These are phyloP conservation scores for Epizoanthus illoricatus DNA, from an alignment of 92 coral and sea anemone species.

Conservation along the genomic window DNA sequence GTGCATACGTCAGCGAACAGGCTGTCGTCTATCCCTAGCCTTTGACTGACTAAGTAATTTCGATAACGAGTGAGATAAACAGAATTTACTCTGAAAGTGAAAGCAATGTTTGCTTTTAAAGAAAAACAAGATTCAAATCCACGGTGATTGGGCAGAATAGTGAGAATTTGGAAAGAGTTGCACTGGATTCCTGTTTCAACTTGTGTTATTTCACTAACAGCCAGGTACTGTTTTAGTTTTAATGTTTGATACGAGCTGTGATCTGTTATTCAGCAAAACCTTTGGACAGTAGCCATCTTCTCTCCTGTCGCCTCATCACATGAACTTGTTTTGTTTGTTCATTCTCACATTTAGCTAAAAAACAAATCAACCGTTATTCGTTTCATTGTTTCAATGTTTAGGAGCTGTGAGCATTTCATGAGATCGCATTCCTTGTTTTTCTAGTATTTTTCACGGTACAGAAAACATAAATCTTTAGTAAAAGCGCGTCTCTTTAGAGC, in stretches of 20 bases:
- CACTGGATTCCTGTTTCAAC: background rate
- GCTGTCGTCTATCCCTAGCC: background rate
- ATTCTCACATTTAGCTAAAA: background rate
- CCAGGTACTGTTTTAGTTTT: conserved; percentile 6
- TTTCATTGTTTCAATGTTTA: background rate
- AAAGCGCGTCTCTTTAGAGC: background rate
- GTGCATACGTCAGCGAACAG: conserved; percentile 5
- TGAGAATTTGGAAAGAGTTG: background rate
- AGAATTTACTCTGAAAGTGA: background rate
- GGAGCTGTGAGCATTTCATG: background rate
- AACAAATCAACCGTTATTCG: conserved; percentile 3
- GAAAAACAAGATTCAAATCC: conserved; percentile 4
- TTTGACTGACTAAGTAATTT: conserved; percentile 23
- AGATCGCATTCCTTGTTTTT: background rate
- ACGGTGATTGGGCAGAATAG: no score
- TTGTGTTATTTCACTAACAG: background rate
- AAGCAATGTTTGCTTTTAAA: conserved; percentile 17
- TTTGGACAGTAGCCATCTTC: background rate
- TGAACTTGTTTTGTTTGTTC: conserved; percentile 13
- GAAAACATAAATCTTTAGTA: background rate
- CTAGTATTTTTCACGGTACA: background rate
- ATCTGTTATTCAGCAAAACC: background rate
- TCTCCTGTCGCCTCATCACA: conserved; percentile 19
- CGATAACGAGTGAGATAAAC: conserved; percentile 28
- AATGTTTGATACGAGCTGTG: background rate